Base-by-base conservation (phyloP, 35 echinoderm and acorn worm genomes). In the Stichopus chloronotus region DNA sequence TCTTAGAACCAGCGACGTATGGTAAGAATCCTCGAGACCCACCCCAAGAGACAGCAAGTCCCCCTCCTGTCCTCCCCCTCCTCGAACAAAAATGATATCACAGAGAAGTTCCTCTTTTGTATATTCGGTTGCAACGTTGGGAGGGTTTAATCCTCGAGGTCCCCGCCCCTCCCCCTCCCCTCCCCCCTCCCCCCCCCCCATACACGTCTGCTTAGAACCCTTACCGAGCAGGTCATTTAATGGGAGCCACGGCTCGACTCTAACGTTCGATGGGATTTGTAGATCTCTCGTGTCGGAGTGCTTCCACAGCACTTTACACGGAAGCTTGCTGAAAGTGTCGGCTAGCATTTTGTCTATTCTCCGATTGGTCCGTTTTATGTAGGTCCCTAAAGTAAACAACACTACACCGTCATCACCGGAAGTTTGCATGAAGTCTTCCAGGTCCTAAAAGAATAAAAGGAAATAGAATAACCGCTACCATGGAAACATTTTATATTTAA, bases 211-310 rank as follows among this genome's bases (percentile, higher is more conserved):
- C n/a, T n/a, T n/a, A n/a, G n/a, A n/a, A n/a, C 30, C 14, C 92
- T 95, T 91, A 96, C 95, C 95, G 5, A 96, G 65, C 14, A 96
- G 52, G 52, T 96, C 95, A 89, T 96, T 96, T 11, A 78, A 90
- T 25, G 95, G 95, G n/a, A 96, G 56, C 93, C 93, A 96, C 25
- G 91, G 8, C 25, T 92, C 87, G 57, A 92, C 57, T 63, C 93
- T 94, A 9, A 56, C 53, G 8, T 68, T 59, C 8, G 93, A 6
- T 16, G 55, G 56, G 9, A 25, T 52, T 4, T 30, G 57, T 8
- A 92, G 56, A 13, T 12, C n/a, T 23, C 56, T 22, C 0, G 89
- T 4, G 56, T 86, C 78, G 14, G 71, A 85, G 22, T 85, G 76
- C 22, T 96, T 94, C 89, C 90, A 83, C 3, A 96, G 55, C 9